Percentiles rank a stretch among this genome's conserved stretches.
These are phyloP conservation scores for Gadus macrocephalus DNA, from an alignment of 2,113 vertebrate species.

Conservation along the genomic window DNA sequence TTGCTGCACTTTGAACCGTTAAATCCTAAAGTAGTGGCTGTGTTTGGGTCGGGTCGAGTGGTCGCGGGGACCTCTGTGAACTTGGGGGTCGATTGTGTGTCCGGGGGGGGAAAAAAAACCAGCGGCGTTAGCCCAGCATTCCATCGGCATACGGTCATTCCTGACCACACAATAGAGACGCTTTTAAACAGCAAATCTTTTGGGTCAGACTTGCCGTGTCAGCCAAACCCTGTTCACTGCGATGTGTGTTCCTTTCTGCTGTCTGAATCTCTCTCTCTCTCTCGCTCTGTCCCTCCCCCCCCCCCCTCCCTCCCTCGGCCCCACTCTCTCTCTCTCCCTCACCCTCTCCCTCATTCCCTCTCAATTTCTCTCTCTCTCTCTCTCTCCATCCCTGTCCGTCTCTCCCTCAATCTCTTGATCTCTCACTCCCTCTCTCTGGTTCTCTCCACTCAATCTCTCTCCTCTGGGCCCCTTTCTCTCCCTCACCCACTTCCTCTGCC, in stretches of 20 bases:
- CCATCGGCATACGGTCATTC: slow-evolving; percentile 63
- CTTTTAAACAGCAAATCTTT: slow-evolving; percentile 66
- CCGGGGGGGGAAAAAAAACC: slow-evolving; percentile 29
- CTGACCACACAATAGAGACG: slow-evolving; percentile 57
- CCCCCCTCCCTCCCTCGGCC: slow-evolving; percentile 9
- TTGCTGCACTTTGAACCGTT: too few species aligned
- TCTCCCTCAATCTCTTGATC: neutral
- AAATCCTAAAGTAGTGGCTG: slow-evolving; percentile 14
- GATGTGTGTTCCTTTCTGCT: neutral
- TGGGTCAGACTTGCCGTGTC: slow-evolving; percentile 58
- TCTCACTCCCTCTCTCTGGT: neutral
- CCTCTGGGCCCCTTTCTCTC: neutral
- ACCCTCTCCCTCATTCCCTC: neutral
- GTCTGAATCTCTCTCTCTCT: slow-evolving; percentile 19
- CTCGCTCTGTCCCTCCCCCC: neutral
- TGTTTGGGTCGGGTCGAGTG: neutral
- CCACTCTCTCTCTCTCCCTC: neutral
- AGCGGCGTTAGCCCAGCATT: slow-evolving; percentile 60
- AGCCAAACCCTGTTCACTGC: slow-evolving; percentile 48
- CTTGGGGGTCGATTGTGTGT: slow-evolving; percentile 52
- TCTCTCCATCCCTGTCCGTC: slow-evolving; percentile 28
- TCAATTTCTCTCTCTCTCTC: neutral
- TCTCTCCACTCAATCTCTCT: neutral
- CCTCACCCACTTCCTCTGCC: neutral
- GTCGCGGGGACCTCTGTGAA: slow-evolving; percentile 51